Conservation (phyloP, 2,888 invertebrate species). For the Synanthedon andrenaeformis region DNA sequence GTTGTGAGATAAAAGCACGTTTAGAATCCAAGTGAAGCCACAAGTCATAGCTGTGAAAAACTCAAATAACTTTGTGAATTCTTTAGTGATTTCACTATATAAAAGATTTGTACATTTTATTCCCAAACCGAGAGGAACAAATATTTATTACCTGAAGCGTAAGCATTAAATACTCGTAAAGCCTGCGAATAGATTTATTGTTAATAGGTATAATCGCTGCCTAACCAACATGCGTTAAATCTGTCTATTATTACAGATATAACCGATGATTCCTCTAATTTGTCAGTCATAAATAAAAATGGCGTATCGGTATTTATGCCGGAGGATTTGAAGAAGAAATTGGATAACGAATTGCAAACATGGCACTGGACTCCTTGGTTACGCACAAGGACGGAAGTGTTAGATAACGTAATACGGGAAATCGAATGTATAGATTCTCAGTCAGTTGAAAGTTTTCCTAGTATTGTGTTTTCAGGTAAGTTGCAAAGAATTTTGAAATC, state of each 20-base stretch:
- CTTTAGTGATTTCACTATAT: too few species aligned
- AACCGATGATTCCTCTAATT: not conserved
- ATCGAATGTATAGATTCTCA: slow-evolving; percentile 21
- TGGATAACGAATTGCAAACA: slow-evolving; percentile 31
- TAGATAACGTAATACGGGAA: slow-evolving; percentile 30
- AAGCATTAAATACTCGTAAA: too few species aligned
- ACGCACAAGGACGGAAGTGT: slow-evolving; percentile 35
- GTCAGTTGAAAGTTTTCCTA: slow-evolving; percentile 72
- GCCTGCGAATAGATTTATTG: too few species aligned
- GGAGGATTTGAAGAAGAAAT: slow-evolving; percentile 30
- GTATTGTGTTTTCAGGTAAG: slow-evolving; percentile 49
- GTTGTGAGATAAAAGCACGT: too few species aligned
- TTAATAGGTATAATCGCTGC: too few species aligned
- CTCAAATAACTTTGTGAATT: too few species aligned
- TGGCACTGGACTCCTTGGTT: slow-evolving; percentile 65
- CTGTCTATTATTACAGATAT: not conserved
- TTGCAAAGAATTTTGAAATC: not conserved
- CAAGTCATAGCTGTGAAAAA: too few species aligned
- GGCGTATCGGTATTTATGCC: slow-evolving; percentile 38
- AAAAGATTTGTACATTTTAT: too few species aligned
- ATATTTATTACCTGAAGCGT: too few species aligned
- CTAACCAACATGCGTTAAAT: too few species aligned
- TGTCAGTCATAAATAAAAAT: slow-evolving; percentile 22
- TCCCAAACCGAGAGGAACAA: too few species aligned
- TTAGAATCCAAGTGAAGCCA: too few species aligned